Conservation (phyloP, 2,888 invertebrate genomes). For the Callyntrura sp. region DNA sequence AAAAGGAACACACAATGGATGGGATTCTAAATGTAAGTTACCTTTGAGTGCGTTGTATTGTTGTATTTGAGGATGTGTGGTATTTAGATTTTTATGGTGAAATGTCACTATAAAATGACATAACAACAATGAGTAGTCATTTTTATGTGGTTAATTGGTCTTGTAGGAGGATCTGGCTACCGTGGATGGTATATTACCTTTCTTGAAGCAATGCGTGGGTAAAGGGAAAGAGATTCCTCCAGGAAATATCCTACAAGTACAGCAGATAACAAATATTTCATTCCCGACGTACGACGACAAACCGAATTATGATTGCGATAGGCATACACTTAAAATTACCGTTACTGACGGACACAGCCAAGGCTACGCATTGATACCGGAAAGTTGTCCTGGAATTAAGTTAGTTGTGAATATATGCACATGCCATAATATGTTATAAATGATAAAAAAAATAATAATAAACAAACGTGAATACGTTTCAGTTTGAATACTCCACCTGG, state of each 20-base stretch:
- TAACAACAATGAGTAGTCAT: too few species aligned
- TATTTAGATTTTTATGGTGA: neutral
- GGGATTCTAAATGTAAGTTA: constrained; percentile 22
- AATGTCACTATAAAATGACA: too few species aligned
- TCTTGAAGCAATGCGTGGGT: constrained; percentile 75
- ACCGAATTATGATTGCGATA: constrained; percentile 76
- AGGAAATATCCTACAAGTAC: constrained; percentile 80
- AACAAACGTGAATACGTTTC: too few species aligned
- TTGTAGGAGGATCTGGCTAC: constrained; percentile 80
- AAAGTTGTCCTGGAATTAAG: constrained; percentile 76
- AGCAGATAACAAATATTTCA: constrained; percentile 79
- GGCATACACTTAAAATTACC: constrained; percentile 79
- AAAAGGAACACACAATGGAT: neutral
- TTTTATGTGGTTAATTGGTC: neutral
- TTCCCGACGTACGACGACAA: constrained; percentile 81
- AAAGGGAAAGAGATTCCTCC: constrained; percentile 76
- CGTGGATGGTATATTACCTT: constrained; percentile 68
- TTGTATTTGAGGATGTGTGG: neutral
- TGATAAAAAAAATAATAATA: too few species aligned
- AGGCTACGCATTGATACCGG: constrained; percentile 74
- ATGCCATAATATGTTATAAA: too few species aligned
- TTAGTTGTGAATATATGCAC: too few species aligned
- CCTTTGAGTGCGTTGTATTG: neutral
- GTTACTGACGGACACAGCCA: constrained; percentile 82
- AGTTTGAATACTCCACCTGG: constrained; percentile 79